Base-by-base conservation (phyloP, 2,113 vertebrate genomes). In the Leptodactylus fuscus region DNA sequence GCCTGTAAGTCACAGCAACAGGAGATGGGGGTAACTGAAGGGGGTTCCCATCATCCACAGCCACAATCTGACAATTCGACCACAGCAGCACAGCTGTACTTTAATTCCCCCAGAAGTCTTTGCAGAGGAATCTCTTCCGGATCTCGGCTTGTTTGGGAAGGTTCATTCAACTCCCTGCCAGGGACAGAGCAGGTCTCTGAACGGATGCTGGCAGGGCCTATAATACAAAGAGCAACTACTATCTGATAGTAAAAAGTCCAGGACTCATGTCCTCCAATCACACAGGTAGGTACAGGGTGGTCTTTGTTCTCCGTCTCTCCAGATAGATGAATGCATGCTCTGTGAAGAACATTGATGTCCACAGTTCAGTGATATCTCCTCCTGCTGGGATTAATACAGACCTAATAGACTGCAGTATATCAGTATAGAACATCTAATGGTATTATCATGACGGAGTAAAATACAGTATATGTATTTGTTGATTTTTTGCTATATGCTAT, bases 121-220 rank as follows among this genome's bases (percentile, higher is more conserved):
- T 62, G 60, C 74, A 27, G n/a, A 70, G 32, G 44, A 70, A 79
- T 79, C 75, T 77, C 75, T 85, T 85, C 83, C 83, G 83, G 74
- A 79, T 85, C 74, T 48, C 46, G 29, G 83, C 48, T 67, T 69
- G 60, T 62, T 78, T 51, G 38, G 75, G 41, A 78, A 79, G 83
- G 83, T 85, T 85, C 82, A 85, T 85, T 85, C 83, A 85, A 70
- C 51, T 67, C 74, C 82, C 27, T 49, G 32, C 24, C n/a, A 55
- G 12, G 38, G 6, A 36, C 29, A 78, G 22, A 51, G 58, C 60
- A 24, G 36, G n/a, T 38, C 81, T 55, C 5, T 82, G 34, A 51
- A 11, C 51, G 73, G 41, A 20, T 46, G 18, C 49, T 18, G n/a
- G n/a, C 24, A 51, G 55, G 38, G 41, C 44, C 24, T 51, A 51